Percentiles rank a stretch among this genome's conserved stretches.
Evolutionary conservation across 2,113 vertebrate genomes (phyloP).

Genomic region (Morone saxatilis): DNA sequence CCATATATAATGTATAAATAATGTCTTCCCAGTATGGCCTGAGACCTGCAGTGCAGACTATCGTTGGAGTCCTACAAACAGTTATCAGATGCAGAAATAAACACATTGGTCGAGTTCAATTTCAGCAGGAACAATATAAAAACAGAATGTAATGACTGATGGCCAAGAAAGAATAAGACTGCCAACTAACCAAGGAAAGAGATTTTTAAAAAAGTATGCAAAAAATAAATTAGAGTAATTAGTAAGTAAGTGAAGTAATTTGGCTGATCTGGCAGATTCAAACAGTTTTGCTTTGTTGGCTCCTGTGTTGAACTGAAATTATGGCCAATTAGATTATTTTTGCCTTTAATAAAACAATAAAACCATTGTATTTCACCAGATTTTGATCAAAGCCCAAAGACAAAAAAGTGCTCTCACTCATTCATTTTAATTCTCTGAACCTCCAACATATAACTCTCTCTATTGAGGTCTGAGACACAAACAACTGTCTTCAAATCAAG

Average conservation of each 20-base stretch:
- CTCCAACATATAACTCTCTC: background rate
- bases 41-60: background rate
- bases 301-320: background rate
- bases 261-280: background rate
- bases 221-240: too few relatives aligned
- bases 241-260: too few relatives aligned
- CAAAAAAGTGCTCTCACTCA: background rate
- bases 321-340: background rate
- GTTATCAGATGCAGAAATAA: background rate
- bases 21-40: background rate
- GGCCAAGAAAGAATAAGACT: background rate
- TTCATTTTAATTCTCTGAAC: background rate
- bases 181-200: background rate
- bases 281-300: background rate
- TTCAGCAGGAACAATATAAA: background rate
- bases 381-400: background rate
- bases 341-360: background rate
- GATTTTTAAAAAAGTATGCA: background rate
- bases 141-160: background rate
- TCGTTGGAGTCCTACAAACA: background rate
- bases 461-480: background rate
- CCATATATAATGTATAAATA: background rate
- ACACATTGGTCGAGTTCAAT: background rate
- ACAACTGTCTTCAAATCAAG: background rate
- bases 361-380: conserved; percentile 6